Evolutionary conservation across 2,888 invertebrate species (phyloP).

Genomic region (Lymantria dispar): DNA sequence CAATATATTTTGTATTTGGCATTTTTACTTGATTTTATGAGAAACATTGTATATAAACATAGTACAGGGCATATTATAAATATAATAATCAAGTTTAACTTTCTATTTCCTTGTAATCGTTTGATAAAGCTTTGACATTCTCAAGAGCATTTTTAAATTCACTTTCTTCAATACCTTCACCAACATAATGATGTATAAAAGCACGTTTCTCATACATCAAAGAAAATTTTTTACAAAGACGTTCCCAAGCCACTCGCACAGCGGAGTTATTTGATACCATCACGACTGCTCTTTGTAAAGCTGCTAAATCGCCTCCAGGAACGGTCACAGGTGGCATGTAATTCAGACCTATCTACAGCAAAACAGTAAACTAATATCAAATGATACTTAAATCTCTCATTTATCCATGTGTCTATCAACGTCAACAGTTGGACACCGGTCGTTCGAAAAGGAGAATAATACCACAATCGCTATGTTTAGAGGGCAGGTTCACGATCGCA

Average conservation of each 20-base stretch:
- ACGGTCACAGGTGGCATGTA: conserved; percentile 89
- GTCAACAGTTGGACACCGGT: too few relatives aligned
- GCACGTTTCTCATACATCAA: conserved; percentile 92
- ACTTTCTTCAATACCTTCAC: conserved; percentile 88
- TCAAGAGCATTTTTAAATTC: conserved; percentile 84
- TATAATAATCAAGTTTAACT: conserved; percentile 30
- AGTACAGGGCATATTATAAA: background rate
- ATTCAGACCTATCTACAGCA: conserved; percentile 85
- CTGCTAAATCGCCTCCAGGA: conserved; percentile 89
- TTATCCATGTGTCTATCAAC: too few relatives aligned
- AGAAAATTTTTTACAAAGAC: conserved; percentile 89
- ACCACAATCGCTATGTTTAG: too few relatives aligned
- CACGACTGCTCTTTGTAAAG: conserved; percentile 88
- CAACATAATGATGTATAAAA: conserved; percentile 93
- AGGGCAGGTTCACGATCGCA: too few relatives aligned
- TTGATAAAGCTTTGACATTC: conserved; percentile 84
- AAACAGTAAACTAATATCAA: too few relatives aligned
- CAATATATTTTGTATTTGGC: too few relatives aligned
- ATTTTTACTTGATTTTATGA: too few relatives aligned
- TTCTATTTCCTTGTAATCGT: conserved; percentile 87
- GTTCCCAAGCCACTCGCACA: conserved; percentile 91
- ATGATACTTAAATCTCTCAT: too few relatives aligned
- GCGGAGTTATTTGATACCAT: conserved; percentile 93
- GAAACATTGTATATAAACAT: too few relatives aligned
- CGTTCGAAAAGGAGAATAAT: too few relatives aligned